Evolutionary conservation across 1,140 invertebrate genomes (phyloP).

Genomic region (Leptoteleia sp.): DNA sequence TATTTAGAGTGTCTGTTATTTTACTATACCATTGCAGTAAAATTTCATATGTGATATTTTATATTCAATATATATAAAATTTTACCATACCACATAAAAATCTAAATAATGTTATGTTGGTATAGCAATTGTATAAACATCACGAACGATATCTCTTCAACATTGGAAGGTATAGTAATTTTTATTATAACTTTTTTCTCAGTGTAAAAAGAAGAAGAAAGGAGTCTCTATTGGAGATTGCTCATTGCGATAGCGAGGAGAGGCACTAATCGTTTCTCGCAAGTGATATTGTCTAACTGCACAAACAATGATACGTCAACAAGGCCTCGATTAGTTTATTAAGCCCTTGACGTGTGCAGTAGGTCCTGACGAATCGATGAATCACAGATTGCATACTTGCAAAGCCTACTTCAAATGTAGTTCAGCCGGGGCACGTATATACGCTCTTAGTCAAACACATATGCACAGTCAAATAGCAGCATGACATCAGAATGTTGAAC

Average conservation of each 20-base stretch:
- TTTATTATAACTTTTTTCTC: no score
- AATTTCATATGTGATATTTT: no score
- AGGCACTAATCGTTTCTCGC: conserved; percentile 9
- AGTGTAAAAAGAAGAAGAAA: no score
- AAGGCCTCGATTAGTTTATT: conserved; percentile 71
- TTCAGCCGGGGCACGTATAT: conserved; percentile 46
- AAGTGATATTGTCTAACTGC: conserved; percentile 20
- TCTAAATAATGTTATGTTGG: no score
- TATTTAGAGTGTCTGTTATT: no score
- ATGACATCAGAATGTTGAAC: conserved; percentile 55
- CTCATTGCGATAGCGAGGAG: no score
- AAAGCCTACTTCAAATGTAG: conserved; percentile 47
- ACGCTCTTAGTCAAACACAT: conserved; percentile 66
- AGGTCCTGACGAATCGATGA: conserved; percentile 75
- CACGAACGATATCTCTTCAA: no score
- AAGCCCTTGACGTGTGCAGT: conserved; percentile 69
- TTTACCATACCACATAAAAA: conserved; percentile 7
- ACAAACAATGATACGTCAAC: conserved; percentile 37
- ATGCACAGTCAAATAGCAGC: conserved; percentile 50
- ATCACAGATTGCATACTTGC: conserved; percentile 57
- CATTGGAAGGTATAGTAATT: no score
- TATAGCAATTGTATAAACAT: no score
- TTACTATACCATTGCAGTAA: no score
- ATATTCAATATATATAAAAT: no score
- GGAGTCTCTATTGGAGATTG: no score